Percentiles rank a stretch among this genome's conserved stretches.
phyloP scores from a whole-genome alignment of 2,888 invertebrate genomes.

The Stegana nigrithorax region DNA sequence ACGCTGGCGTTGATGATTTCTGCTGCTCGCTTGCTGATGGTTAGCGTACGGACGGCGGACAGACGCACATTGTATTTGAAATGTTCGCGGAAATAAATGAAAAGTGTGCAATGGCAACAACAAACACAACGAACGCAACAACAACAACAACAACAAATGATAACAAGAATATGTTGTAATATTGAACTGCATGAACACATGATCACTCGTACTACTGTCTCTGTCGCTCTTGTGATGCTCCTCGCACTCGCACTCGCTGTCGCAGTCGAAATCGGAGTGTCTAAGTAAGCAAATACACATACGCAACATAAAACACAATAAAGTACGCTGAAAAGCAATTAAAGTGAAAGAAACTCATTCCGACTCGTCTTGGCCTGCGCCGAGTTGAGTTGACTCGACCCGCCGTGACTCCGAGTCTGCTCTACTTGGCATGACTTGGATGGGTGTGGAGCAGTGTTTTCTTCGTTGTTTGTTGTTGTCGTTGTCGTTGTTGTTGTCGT shows the following conservation, averaged over 20 bases:
- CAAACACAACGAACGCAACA: no score
- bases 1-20: conserved; percentile 11
- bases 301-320: not conserved
- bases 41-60: no score
- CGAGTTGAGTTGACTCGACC: no score
- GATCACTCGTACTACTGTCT: no score
- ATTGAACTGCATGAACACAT: not conserved
- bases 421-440: conserved; percentile 14
- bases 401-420: no score
- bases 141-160: not conserved
- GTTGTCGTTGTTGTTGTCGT: conserved; percentile 44
- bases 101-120: no score
- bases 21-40: no score
- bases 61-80: no score
- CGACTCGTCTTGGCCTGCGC: no score
- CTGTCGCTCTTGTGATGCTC: no score
- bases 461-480: conserved; percentile 31
- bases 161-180: not conserved
- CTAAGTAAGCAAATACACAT: not conserved
- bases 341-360: conserved; percentile 40
- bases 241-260: no score
- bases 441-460: conserved; percentile 15
- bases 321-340: conserved; percentile 39
- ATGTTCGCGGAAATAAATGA: not conserved
- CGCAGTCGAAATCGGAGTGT: no score